Evolutionary conservation across 2,113 vertebrate species (phyloP).

Genomic region (Calyptomena viridis): DNA sequence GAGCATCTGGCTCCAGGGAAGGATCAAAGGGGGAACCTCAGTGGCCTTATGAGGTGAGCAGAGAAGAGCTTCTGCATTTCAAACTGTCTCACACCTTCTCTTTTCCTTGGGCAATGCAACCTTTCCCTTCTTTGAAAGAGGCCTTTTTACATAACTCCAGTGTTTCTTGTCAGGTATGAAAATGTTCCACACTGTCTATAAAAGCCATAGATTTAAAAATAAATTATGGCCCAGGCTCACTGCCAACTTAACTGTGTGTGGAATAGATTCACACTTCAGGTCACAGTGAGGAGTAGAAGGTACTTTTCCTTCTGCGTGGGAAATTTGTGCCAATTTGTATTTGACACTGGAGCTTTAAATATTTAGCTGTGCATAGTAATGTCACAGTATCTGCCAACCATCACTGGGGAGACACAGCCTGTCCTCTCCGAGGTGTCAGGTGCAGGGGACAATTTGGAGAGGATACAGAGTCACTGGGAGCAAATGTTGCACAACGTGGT

Average conservation of each 20-base stretch:
- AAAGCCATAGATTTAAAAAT: conserved; percentile 12
- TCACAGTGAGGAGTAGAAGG: neutral
- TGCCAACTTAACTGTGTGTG: neutral
- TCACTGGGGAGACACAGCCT: neutral
- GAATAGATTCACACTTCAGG: conserved; percentile 1
- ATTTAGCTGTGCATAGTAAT: neutral
- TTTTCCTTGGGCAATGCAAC: neutral
- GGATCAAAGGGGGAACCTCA: neutral
- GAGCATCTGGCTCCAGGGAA: neutral
- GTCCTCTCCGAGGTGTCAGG: neutral
- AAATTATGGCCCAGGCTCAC: neutral
- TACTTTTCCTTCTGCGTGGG: neutral
- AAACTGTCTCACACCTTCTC: neutral
- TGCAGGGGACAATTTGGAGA: neutral
- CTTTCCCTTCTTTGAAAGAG: neutral
- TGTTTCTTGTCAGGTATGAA: neutral
- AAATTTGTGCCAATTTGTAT: neutral
- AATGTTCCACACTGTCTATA: neutral
- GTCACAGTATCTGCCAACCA: neutral
- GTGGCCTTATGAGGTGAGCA: neutral
- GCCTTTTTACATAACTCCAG: neutral
- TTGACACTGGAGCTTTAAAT: neutral
- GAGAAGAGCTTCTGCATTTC: neutral
- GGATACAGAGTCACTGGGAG: neutral
- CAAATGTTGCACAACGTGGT: neutral